phyloP scores from a whole-genome alignment of 2,888 invertebrate genomes.

The Nasonovia ribisnigri region DNA sequence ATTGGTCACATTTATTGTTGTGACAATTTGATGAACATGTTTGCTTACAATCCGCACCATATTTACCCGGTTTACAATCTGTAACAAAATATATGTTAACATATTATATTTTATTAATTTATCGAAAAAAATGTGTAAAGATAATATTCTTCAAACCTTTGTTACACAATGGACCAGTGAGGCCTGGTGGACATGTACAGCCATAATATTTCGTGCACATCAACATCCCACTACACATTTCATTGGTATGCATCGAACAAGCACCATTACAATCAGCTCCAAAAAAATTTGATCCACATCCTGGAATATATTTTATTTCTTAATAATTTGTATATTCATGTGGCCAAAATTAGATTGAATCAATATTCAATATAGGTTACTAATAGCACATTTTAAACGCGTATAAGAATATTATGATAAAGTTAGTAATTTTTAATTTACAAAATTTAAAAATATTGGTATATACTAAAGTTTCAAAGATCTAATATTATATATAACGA shows the following conservation, averaged over 20 bases:
- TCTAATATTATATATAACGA: too few relatives aligned
- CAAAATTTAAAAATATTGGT: background rate
- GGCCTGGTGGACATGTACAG: conserved; percentile 12
- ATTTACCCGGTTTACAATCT: background rate
- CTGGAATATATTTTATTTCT: background rate
- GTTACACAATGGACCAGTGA: conserved; percentile 29
- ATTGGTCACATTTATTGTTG: background rate
- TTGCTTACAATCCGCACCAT: conserved; percentile 20
- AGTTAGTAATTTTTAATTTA: background rate
- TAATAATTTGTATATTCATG: background rate
- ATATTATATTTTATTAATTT: background rate
- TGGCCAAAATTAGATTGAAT: background rate
- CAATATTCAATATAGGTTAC: too few relatives aligned
- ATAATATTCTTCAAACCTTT: background rate
- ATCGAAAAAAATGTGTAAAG: too few relatives aligned
- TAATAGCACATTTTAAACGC: too few relatives aligned
- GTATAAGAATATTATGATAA: too few relatives aligned
- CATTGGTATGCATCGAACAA: background rate
- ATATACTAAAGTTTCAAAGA: background rate
- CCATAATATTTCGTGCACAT: conserved; percentile 33
- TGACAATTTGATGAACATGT: background rate
- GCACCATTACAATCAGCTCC: background rate
- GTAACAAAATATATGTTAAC: background rate
- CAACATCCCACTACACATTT: conserved; percentile 17
- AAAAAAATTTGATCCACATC: background rate